Conservation (phyloP, 2,113 vertebrate genomes). For the Cygnus buccinator region DNA sequence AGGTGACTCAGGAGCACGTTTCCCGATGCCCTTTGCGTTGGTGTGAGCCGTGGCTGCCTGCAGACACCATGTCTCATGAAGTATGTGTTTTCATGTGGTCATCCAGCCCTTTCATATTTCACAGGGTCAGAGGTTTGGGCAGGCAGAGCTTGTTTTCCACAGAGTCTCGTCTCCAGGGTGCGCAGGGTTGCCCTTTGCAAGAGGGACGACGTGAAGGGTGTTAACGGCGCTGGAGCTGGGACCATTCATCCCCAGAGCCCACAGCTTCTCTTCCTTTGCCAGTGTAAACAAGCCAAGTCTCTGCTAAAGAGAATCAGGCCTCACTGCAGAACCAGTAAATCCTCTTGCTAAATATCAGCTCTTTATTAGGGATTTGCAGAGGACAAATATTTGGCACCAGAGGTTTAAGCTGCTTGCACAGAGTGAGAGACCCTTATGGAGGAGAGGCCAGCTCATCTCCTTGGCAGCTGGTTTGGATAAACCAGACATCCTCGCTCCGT, state of each 20-base stretch:
- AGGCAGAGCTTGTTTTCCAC: constrained; percentile 12
- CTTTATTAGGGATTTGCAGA: constrained; percentile 56
- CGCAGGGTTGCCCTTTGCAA: neutral
- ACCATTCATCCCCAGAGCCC: neutral
- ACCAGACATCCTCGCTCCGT: neutral
- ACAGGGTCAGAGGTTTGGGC: neutral
- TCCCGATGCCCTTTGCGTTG: neutral
- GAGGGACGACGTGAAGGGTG: neutral
- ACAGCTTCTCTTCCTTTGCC: neutral
- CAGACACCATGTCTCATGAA: neutral
- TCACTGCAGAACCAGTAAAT: constrained; percentile 48
- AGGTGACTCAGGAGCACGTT: neutral
- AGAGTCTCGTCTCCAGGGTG: neutral
- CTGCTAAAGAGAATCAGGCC: constrained; percentile 12
- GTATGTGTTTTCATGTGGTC: constrained; percentile 21
- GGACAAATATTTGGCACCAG: constrained; percentile 55
- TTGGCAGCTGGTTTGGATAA: neutral
- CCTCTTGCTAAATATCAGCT: constrained; percentile 51
- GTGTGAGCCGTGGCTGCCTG: neutral
- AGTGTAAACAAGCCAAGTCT: neutral
- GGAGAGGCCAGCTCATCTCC: neutral
- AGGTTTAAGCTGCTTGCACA: constrained; percentile 31
- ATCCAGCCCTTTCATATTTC: neutral
- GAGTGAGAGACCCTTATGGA: constrained; percentile 16
- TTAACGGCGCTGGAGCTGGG: neutral